These are phyloP conservation scores for Myathropa florea DNA, from an alignment of 2,888 invertebrate genomes.

Conservation along the genomic window DNA sequence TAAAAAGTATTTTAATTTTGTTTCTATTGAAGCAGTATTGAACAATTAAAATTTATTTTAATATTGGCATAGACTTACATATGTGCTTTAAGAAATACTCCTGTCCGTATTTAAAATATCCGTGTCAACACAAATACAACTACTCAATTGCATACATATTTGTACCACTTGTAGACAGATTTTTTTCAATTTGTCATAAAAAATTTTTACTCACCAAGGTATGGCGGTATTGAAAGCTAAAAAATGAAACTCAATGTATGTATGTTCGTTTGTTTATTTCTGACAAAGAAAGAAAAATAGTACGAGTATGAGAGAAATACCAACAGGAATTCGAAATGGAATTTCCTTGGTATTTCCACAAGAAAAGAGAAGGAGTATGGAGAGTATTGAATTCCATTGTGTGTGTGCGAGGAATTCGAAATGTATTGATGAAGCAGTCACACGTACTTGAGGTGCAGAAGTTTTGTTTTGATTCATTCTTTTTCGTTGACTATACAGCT, in stretches of 20 bases:
- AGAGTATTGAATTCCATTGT: slow-evolving; percentile 18
- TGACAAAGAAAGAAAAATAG: neutral
- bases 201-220: neutral
- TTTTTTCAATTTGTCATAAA: neutral
- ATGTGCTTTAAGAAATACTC: too few species aligned
- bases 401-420: neutral
- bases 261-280: neutral
- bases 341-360: neutral
- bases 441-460: slow-evolving; percentile 32
- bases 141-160: too few species aligned
- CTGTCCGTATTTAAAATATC: too few species aligned
- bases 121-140: too few species aligned
- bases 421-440: slow-evolving; percentile 35
- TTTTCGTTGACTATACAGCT: neutral
- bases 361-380: neutral
- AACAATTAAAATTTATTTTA: too few species aligned
- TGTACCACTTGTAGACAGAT: neutral
- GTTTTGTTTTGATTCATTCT: slow-evolving; percentile 42
- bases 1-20: too few species aligned
- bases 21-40: too few species aligned
- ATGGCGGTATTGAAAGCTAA: neutral
- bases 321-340: neutral
- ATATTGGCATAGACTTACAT: too few species aligned
- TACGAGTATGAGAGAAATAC: neutral
- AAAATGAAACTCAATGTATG: neutral